A percentile compares a stretch with the other conserved stretches of the same genome.
Conservation (phyloP, 2,113 vertebrate genomes). For the Mesembrinibis cayennensis region DNA sequence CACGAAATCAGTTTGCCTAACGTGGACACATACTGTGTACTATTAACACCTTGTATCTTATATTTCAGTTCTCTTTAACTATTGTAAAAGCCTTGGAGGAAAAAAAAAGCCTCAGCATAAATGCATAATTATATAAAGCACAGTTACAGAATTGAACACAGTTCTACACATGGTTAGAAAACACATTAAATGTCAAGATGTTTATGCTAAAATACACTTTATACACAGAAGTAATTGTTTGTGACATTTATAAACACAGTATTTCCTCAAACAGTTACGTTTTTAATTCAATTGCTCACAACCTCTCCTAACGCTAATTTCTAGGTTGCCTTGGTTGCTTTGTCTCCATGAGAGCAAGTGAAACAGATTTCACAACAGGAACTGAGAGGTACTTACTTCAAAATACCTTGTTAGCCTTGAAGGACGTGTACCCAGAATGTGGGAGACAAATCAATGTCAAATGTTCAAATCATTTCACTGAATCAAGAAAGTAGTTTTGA, state of each 20-base stretch:
- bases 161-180: not conserved
- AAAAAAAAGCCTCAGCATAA: not conserved
- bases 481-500: not conserved
- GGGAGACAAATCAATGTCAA: not conserved
- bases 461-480: not conserved
- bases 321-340: not conserved
- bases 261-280: not conserved
- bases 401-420: not conserved
- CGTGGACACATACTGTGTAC: too few relatives aligned
- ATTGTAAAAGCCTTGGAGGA: not conserved
- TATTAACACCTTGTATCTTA: not conserved
- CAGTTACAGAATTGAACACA: not conserved
- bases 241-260: not conserved
- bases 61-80: not conserved
- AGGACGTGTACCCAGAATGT: not conserved
- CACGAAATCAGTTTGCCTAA: not conserved
- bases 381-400: not conserved
- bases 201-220: not conserved
- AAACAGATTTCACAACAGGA: not conserved
- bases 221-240: not conserved
- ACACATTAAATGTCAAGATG: not conserved
- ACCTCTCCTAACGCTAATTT: not conserved
- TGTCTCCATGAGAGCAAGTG: not conserved
- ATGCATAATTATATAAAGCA: not conserved
- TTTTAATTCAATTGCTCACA: not conserved